Evolutionary conservation across 2,797 vertebrate species (phyloP), one percentile per base, ranked within the genome.

Genomic region (Furcifer pardalis): DNA sequence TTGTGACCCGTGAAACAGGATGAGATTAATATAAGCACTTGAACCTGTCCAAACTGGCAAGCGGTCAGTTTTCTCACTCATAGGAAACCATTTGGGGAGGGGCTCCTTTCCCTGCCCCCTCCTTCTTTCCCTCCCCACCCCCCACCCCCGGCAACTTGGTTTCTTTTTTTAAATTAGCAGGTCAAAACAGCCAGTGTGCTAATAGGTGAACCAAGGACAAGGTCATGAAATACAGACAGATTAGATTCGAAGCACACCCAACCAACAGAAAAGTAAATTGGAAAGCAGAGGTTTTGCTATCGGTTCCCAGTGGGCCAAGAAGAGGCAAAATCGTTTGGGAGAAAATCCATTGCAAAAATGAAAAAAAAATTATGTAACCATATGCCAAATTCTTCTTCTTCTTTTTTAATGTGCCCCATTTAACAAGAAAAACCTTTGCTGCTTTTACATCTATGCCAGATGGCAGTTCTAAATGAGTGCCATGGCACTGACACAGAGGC

Each of bases 21-120:
- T 90, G 89, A 88, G 86, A 87, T 85, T 83, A 91, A 86, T 86
- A 92, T 90, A 94, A 93, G 92, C 89, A 91, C 0, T 60, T 78
- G 77, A 88, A 91, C 76, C 91, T 91, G 87, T 89, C 91, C 90
- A 90, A 91, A 90, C 37, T 93, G 91, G 94, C 92, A 90, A 88
- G 74, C 52, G 90, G 88, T 91, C 92, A 93, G 65, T 89, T 86
- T 69, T 91, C 65, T 81, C 85, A 93, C 90, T 80, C 87, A 93
- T 89, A 90, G 92, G 94, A 94, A 94, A 93, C 90, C 91, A 90
- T 86, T 46, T 37, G 56, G 63, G 84, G 84, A 81, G 73, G 56
- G 63, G 19, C 19, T 76, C 49, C 32, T 7, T 75, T 62, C 35
- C 35, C 40, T n/a, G 32, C 5, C 9, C 52, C 52, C 25, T 9